Evolutionary conservation across 2,888 invertebrate species (phyloP), one percentile per base, ranked within the genome.

Genomic region (Apodemia zela): DNA sequence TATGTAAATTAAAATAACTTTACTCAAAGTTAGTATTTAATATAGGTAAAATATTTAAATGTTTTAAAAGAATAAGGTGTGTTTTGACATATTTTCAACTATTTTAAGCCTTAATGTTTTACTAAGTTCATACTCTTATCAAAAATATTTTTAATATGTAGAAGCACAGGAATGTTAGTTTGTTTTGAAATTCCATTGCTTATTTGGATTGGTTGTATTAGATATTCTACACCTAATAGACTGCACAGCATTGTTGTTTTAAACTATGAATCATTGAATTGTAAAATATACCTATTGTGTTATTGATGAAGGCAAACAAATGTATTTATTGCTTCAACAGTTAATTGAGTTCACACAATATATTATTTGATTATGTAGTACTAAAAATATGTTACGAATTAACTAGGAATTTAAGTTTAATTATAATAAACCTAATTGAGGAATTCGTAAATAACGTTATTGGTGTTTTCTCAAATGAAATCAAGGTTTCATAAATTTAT

Each of bases 251-350:
- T 21, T 21, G 54, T 54, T 54, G 54, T 54, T 17, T 18, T 13
- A 47, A 58, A 63, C 25, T 47, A 33, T 62, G 58, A 57, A 45
- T 45, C 45, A 62, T 33, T 63, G 58, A 63, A 63, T 59, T 63
- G 45, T 59, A 47, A 33, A 59, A 63, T 51, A 51, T 29, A 18
- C 54, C 21, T 58, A 45, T 59, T 47, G 18, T 59, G 18, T 62
- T 33, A 59, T 59, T 42, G 5, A 15, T 42, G 15, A 42, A 15
- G 4, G 13, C 42, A 42, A 42, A 15, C 42, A 42, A 42, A 42
- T 42, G 15, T 42, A 15, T 42, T 38, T 38, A 38, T 38, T 38
- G 13, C 38, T 38, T 38, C 38, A 38, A 38, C 0, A 38, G 38
- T 38, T 38, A 3, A 13, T 38, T 38, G 11, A 38, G 38, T 38